Percentiles rank a stretch among this genome's conserved stretches.
Evolutionary conservation across 1,140 invertebrate genomes (phyloP).

Genomic region (Eueides isabella): DNA sequence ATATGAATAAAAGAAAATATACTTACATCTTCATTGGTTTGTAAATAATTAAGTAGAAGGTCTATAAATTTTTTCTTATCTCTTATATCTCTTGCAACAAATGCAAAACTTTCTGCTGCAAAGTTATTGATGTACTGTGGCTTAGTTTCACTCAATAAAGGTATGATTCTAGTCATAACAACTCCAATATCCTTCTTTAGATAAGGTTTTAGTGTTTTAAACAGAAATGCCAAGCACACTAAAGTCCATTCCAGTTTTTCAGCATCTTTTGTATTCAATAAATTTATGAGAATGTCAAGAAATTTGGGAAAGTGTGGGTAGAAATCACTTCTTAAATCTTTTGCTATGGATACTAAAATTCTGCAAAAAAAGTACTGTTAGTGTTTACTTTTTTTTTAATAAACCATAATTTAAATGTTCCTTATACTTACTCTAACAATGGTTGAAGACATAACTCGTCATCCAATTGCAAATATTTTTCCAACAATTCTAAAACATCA

Average conservation of each 20-base stretch:
- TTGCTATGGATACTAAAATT: slow-evolving; percentile 91
- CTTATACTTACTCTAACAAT: slow-evolving; percentile 89
- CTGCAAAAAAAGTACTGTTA: slow-evolving; percentile 81
- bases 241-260: slow-evolving; percentile 93
- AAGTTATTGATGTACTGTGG: slow-evolving; percentile 94
- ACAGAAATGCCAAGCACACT: slow-evolving; percentile 92
- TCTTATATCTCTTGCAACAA: slow-evolving; percentile 93
- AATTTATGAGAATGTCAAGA: slow-evolving; percentile 86
- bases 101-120: slow-evolving; percentile 97
- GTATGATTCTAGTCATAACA: slow-evolving; percentile 89
- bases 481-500: slow-evolving; percentile 86
- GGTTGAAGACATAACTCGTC: slow-evolving; percentile 90
- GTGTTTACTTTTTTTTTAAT: not conserved
- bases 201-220: slow-evolving; percentile 93
- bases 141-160: slow-evolving; percentile 87
- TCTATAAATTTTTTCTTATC: slow-evolving; percentile 90
- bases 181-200: slow-evolving; percentile 90
- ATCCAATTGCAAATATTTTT: slow-evolving; percentile 87
- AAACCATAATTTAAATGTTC: not conserved
- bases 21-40: slow-evolving; percentile 86
- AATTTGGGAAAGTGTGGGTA: slow-evolving; percentile 91
- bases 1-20: too few species aligned
- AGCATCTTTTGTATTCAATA: slow-evolving; percentile 89
- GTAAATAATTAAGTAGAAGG: slow-evolving; percentile 86
- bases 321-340: slow-evolving; percentile 94